Evolutionary conservation across 2,113 vertebrate species (phyloP).

Genomic region (Neolamprologus toae): DNA sequence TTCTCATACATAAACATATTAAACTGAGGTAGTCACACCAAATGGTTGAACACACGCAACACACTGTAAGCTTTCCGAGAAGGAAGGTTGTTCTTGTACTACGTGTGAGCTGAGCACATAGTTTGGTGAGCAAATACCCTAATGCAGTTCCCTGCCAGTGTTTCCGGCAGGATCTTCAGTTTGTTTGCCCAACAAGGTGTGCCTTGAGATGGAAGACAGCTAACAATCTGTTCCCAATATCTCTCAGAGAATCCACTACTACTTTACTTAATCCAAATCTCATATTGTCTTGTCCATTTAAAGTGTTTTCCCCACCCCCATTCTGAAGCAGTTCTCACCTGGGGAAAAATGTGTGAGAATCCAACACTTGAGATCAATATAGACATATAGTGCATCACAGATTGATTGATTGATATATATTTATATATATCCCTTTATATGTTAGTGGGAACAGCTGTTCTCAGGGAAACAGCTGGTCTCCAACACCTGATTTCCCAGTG

Average conservation of each 20-base stretch:
- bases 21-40: not conserved
- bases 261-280: not conserved
- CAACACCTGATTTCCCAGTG: constrained; percentile 8
- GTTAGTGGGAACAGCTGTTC: not conserved
- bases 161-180: constrained; percentile 47
- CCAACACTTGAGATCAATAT: not conserved
- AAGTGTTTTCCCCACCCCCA: not conserved
- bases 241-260: not conserved
- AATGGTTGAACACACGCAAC: not conserved
- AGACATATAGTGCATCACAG: not conserved
- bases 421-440: not conserved
- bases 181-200: constrained; percentile 62
- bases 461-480: not conserved
- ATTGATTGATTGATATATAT: not conserved
- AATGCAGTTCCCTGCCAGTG: not conserved
- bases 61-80: not conserved
- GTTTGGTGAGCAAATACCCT: constrained; percentile 43
- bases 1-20: not conserved
- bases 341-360: not conserved
- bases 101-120: not conserved
- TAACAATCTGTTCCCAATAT: not conserved
- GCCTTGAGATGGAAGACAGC: not conserved
- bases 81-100: not conserved
- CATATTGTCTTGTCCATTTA: not conserved
- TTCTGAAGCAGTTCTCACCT: not conserved